Percentiles rank a stretch among this genome's conserved stretches.
Evolutionary conservation across 64 coral and sea anemone species (phyloP).

Genomic region (Pocillopora damicornis): DNA sequence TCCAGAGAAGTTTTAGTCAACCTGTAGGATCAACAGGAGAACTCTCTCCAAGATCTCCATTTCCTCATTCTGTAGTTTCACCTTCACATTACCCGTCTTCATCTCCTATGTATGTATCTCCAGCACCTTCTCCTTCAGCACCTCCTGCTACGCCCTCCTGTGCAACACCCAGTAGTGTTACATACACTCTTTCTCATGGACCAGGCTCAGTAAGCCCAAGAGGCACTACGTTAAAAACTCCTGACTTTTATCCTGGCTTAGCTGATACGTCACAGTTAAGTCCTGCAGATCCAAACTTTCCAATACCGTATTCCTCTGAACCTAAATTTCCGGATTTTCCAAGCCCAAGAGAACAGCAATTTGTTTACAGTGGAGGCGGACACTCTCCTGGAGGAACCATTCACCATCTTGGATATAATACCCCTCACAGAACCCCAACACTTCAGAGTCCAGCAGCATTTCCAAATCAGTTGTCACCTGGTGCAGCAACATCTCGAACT

Average conservation of each 20-base stretch:
- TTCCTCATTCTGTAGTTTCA: constrained; percentile 79
- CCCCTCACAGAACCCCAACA: constrained; percentile 58
- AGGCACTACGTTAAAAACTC: constrained; percentile 27
- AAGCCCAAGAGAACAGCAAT: constrained; percentile 28
- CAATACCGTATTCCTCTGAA: constrained; percentile 16
- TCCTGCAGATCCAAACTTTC: constrained; percentile 48
- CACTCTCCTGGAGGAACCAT: constrained; percentile 69
- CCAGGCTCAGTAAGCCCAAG: constrained; percentile 50
- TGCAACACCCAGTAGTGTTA: constrained; percentile 79
- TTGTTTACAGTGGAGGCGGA: constrained; percentile 44
- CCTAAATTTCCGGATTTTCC: not conserved
- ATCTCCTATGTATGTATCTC: constrained; percentile 66
- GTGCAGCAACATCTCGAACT: constrained; percentile 58
- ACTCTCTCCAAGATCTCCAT: constrained; percentile 63
- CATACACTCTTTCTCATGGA: constrained; percentile 56
- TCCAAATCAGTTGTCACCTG: constrained; percentile 75
- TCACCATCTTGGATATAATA: constrained; percentile 82
- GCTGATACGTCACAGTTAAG: constrained; percentile 64
- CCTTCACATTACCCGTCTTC: constrained; percentile 79
- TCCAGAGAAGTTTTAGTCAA: constrained; percentile 54
- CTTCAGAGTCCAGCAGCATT: constrained; percentile 66
- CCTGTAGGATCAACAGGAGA: constrained; percentile 61
- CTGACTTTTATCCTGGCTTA: constrained; percentile 74
- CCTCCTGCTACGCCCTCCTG: constrained; percentile 73
- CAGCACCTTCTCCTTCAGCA: constrained; percentile 71